Evolutionary conservation across 2,888 invertebrate species (phyloP), one percentile per base, ranked within the genome.

Genomic region (Acronicta psi): DNA sequence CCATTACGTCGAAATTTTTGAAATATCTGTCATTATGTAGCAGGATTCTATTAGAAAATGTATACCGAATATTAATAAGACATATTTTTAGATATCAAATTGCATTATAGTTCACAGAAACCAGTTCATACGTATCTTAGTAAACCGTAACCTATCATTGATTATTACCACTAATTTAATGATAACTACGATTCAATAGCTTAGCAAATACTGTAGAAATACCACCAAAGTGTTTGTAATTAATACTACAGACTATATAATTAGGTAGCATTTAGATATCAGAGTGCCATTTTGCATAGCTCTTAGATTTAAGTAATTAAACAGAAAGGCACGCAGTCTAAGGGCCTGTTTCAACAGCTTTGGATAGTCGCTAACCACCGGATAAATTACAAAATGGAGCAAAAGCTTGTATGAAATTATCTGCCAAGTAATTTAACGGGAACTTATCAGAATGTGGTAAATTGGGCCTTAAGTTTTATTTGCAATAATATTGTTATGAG

Each of bases 231-330:
- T 60, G 72, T 65, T 45, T 41, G 41, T 71, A 71, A 71, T 69
- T 73, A 69, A 69, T 73, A 69, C 58, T 41, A 58, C 46, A 50
- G 46, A 62, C 37, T 63, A 56, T 65, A 68, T 73, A 73, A 74
- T 74, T 69, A 63, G 44, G 38, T 63, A 63, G 53, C 70, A 59
- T 68, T 69, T 68, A 59, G 55, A 59, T 69, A 69, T 69, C 47
- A 57, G 29, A 40, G 51, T 53, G 14, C n/a, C 20, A 20, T 47
- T 69, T 70, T 57, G 36, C 47, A 59, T 59, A 56, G 53, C 63
- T 31, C 55, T 68, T 23, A 59, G 47, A 69, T 66, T 66, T 56
- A 29, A 63, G 55, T 44, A 63, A 70, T 70, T 49, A 53, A 44
- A 55, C 34, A 41, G 42, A 45, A 68, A 40, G 47, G 42, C 52